Base-by-base conservation (phyloP, 2,888 invertebrate genomes). In the Cephus pygmeus region DNA sequence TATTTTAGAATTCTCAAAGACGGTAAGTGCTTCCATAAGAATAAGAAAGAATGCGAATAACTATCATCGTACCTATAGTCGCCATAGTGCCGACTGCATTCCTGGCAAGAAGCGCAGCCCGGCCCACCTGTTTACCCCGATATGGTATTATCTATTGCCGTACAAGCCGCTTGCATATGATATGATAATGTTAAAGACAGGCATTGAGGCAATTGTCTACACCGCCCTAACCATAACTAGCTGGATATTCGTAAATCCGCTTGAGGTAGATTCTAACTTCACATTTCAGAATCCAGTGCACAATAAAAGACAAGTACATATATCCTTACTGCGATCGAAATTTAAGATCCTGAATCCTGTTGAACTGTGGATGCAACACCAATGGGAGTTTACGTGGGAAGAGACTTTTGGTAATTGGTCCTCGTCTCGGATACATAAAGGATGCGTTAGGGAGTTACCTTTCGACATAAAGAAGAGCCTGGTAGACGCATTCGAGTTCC, bases 61-160 rank as follows among this genome's bases (percentile, higher is more conserved):
- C 34, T 74, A 74, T 74, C 74, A 33, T 40, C 12, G 11, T 36
- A 80, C 76, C 78, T 79, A 35, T 30, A 12, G 71, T 69, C 35
- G 71, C 73, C 78, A 69, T 76, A 79, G 78, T 76, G 75, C 69
- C 40, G 34, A 56, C 69, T 35, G 73, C 69, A 30, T 75, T 73
- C 71, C 79, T 69, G 69, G 69, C 79, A 12, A 74, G 69, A 11
- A 76, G 73, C 40, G 40, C 23, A 40, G 30, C 56, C 23, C 80
- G 79, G 81, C 83, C 83, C 85, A 86, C 83, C 84, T 85, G 85
- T 85, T 83, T 79, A 81, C 79, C 81, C 83, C 81, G 81, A 84
- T 85, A 84, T 86, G 84, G 85, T 78, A 82, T 83, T 82, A 82
- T 80, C 79, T 77, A 80, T 81, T 80, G 78, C 80, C 34, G 73